A percentile compares a stretch with the other conserved stretches of the same genome.
These are phyloP conservation scores for Glandiceps talaboti DNA, from an alignment of 53 echinoderm and acorn worm genomes.

Conservation along the genomic window DNA sequence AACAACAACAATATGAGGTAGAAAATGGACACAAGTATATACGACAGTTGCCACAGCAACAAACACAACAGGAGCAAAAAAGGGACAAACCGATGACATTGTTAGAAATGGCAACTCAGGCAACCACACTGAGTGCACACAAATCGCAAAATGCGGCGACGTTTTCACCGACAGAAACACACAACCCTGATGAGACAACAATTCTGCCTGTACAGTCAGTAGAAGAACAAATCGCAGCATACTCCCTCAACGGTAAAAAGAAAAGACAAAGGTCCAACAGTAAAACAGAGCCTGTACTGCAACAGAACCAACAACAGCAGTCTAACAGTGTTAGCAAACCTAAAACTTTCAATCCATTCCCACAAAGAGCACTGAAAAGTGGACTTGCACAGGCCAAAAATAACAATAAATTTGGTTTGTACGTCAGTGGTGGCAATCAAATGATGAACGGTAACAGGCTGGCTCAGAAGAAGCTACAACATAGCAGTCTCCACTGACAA, in stretches of 20 bases:
- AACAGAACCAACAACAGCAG: neutral
- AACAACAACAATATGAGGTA: neutral
- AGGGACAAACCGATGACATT: neutral
- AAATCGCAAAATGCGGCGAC: neutral
- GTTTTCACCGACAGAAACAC: neutral
- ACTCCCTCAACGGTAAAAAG: neutral
- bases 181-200: neutral
- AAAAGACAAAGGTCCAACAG: neutral
- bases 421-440: neutral
- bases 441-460: neutral
- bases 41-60: neutral
- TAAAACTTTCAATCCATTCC: constrained; percentile 65
- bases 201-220: neutral
- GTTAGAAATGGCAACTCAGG: neutral
- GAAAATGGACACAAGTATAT: neutral
- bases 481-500: no score
- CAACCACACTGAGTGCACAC: neutral
- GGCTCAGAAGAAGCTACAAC: no score
- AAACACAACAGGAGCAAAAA: neutral
- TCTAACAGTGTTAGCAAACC: neutral
- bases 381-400: neutral
- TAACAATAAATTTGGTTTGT: neutral
- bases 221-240: neutral
- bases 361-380: constrained; percentile 41
- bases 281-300: neutral